These are phyloP conservation scores for Laupala kohalensis DNA, from an alignment of 1,140 invertebrate species.

Conservation along the genomic window DNA sequence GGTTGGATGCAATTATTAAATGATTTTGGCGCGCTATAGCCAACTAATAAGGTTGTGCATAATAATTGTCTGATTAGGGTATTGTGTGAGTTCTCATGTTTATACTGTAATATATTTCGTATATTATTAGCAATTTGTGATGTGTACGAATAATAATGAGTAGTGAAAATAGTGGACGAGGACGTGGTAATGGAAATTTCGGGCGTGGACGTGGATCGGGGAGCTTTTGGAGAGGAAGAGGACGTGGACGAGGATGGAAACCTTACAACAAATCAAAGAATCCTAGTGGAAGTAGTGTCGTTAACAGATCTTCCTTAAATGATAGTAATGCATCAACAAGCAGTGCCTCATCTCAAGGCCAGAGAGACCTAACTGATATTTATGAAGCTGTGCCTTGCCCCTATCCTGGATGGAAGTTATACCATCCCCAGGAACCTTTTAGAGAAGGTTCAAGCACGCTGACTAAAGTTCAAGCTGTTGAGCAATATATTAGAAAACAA, in stretches of 20 bases:
- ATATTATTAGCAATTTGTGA: too few species aligned
- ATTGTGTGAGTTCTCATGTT: too few species aligned
- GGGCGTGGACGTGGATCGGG: background rate
- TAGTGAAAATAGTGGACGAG: too few species aligned
- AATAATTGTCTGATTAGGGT: too few species aligned
- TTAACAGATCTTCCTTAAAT: too few species aligned
- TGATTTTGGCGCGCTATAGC: too few species aligned
- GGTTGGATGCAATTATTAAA: too few species aligned
- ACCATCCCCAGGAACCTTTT: slow-evolving; percentile 33
- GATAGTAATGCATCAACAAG: background rate
- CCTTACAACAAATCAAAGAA: background rate
- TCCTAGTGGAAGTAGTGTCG: background rate
- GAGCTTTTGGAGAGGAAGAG: background rate
- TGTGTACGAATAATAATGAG: too few species aligned
- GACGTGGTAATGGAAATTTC: too few species aligned
- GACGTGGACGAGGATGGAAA: background rate
- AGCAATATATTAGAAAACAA: slow-evolving; percentile 39
- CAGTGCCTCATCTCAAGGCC: background rate
- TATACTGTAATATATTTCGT: too few species aligned
- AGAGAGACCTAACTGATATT: slow-evolving; percentile 2
- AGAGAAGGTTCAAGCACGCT: slow-evolving; percentile 30
- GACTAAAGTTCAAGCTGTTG: slow-evolving; percentile 36
- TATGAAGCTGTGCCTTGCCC: slow-evolving; percentile 2
- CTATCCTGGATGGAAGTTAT: slow-evolving; percentile 11
- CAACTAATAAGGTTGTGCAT: too few species aligned